These are phyloP conservation scores for Gymnogyps californianus DNA, from an alignment of 2,113 vertebrate genomes.

Conservation along the genomic window DNA sequence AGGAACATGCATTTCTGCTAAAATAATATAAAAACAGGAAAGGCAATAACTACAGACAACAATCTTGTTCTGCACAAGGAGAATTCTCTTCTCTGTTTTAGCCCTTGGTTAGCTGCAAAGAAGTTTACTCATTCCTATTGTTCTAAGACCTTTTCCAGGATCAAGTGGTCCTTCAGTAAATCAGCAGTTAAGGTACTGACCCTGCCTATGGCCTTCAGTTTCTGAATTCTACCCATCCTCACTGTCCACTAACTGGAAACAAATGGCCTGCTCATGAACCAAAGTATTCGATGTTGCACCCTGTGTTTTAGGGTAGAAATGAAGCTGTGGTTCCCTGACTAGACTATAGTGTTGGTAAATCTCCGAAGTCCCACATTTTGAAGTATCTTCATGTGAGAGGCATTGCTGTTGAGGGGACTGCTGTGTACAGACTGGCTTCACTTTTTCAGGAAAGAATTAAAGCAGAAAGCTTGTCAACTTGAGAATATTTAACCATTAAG, in stretches of 20 bases:
- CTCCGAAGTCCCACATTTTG: background rate
- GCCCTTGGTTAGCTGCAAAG: background rate
- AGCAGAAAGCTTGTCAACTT: background rate
- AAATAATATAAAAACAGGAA: background rate
- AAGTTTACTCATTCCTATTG: background rate
- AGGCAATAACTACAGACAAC: background rate
- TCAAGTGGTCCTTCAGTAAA: background rate
- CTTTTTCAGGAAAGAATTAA: background rate
- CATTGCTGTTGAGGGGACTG: background rate
- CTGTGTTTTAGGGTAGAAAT: background rate
- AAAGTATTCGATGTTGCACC: background rate
- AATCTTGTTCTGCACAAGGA: background rate
- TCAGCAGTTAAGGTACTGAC: background rate
- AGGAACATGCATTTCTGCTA: background rate
- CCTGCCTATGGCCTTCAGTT: rapidly evolving
- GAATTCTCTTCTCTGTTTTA: background rate
- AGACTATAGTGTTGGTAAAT: background rate
- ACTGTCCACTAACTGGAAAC: background rate
- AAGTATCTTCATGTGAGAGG: background rate
- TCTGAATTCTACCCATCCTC: background rate
- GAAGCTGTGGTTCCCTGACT: background rate
- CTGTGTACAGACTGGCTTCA: background rate
- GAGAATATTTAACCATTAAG: background rate
- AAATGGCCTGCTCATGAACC: background rate
- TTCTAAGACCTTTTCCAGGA: background rate